phyloP scores from a whole-genome alignment of 2,113 vertebrate genomes.

The Columbina picui region DNA sequence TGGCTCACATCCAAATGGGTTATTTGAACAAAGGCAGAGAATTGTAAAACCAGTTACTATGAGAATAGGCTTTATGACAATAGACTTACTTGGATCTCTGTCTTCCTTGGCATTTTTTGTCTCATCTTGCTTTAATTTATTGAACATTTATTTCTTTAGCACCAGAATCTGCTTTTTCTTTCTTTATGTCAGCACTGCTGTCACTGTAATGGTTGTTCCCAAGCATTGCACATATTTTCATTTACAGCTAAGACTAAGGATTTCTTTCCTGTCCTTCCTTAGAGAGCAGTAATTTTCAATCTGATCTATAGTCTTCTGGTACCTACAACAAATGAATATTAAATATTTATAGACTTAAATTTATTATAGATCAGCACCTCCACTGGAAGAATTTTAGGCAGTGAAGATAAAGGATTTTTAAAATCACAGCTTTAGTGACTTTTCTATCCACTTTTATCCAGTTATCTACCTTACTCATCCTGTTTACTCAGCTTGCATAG shows the following conservation, averaged over 20 bases:
- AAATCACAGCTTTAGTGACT: neutral
- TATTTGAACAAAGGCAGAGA: neutral
- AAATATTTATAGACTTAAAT: neutral
- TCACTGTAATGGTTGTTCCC: neutral
- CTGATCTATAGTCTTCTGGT: neutral
- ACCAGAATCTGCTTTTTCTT: neutral
- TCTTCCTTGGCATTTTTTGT: neutral
- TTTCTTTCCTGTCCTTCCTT: neutral
- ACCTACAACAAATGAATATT: neutral
- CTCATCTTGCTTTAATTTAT: neutral
- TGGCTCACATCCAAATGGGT: neutral
- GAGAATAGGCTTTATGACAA: neutral
- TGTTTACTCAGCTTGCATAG: neutral
- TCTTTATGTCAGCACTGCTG: neutral
- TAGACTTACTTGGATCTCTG: neutral
- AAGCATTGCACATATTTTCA: neutral
- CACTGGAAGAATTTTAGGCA: neutral
- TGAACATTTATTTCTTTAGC: neutral
- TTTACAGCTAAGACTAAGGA: neutral
- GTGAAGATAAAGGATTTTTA: neutral
- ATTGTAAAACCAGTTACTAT: neutral
- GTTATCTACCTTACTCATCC: neutral
- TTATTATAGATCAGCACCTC: neutral
- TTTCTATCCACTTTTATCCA: neutral
- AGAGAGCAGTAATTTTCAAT: neutral